Evolutionary conservation across 2,113 vertebrate species (phyloP).

Genomic region (Melanocharis versteri): DNA sequence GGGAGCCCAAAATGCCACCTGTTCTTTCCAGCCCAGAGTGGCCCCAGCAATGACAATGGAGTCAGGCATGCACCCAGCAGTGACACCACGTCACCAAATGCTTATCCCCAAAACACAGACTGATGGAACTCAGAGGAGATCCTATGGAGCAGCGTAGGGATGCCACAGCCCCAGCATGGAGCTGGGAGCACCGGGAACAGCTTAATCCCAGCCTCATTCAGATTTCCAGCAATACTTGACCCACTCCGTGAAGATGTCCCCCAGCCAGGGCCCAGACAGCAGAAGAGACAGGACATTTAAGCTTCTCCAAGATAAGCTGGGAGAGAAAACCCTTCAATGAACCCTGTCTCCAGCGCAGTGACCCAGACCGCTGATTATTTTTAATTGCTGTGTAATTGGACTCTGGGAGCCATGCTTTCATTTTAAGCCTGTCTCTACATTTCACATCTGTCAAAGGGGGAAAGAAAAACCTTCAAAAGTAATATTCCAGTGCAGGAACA

Average conservation of each 20-base stretch:
- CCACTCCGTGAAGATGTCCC: neutral
- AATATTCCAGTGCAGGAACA: neutral
- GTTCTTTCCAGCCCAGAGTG: neutral
- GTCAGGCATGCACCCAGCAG: fast-evolving
- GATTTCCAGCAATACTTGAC: neutral
- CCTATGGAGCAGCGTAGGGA: fast-evolving
- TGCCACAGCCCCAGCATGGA: fast-evolving
- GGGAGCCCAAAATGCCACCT: neutral
- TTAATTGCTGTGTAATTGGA: slow-evolving; percentile 5
- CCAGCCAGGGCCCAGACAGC: neutral
- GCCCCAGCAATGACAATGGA: fast-evolving
- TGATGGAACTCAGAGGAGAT: neutral
- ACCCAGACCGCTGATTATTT: neutral
- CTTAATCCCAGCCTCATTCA: neutral
- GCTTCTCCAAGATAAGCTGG: neutral
- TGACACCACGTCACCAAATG: fast-evolving
- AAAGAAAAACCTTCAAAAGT: neutral
- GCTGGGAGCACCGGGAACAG: neutral
- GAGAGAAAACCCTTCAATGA: neutral
- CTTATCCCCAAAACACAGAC: neutral
- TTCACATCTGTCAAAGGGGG: neutral
- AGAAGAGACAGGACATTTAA: neutral
- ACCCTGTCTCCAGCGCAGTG: neutral
- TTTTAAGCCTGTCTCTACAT: neutral
- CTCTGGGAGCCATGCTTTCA: neutral